phyloP scores from a whole-genome alignment of 2,797 vertebrate genomes.

The Gymnopithys bicolor region DNA sequence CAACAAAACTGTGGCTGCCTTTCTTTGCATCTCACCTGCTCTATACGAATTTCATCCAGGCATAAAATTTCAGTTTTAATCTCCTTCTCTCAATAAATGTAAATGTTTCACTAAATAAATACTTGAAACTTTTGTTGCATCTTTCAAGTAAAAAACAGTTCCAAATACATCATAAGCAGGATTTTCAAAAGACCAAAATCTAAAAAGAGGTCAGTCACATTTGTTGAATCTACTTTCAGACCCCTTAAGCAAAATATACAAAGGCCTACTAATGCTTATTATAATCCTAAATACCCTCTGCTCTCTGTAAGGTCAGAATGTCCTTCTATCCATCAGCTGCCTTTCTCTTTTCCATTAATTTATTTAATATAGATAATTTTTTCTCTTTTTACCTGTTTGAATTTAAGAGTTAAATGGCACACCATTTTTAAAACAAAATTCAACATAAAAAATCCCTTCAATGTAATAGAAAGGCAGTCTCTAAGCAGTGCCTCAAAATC shows the following conservation, averaged over 20 bases:
- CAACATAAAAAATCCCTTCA: neutral
- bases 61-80: neutral
- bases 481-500: neutral
- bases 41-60: neutral
- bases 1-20: neutral
- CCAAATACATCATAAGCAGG: neutral
- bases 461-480: neutral
- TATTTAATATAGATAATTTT: neutral
- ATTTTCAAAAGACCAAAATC: neutral
- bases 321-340: neutral
- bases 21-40: constrained; percentile 17
- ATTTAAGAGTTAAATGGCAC: neutral
- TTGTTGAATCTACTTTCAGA: neutral
- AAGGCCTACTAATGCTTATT: neutral
- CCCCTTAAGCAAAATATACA: neutral
- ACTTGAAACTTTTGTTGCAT: neutral
- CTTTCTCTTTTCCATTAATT: neutral
- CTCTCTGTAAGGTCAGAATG: neutral
- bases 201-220: neutral
- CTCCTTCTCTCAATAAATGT: neutral
- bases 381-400: neutral
- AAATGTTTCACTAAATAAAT: neutral
- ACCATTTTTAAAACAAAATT: neutral
- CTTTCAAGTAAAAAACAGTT: neutral
- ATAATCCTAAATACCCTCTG: neutral